Conservation (phyloP, 2,113 vertebrate genomes). For the Labeo catla region DNA sequence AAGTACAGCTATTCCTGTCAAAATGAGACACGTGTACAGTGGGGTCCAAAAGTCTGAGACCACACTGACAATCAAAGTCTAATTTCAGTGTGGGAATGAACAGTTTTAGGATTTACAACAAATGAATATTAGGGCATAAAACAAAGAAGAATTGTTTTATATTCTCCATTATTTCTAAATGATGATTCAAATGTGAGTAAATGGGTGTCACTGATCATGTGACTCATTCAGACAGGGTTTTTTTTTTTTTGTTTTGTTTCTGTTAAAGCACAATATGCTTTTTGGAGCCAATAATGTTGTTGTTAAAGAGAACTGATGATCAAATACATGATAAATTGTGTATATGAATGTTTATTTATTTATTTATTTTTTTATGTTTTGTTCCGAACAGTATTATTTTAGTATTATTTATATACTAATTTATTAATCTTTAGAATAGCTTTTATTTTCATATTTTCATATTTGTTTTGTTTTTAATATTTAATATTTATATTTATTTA, state of each 20-base stretch:
- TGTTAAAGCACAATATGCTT: not conserved
- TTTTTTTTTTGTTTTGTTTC: not conserved
- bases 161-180: not conserved
- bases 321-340: no score
- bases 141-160: not conserved
- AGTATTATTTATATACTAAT: not conserved
- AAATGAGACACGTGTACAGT: slow-evolving; percentile 18
- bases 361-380: no score
- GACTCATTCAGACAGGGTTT: not conserved
- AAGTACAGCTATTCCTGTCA: slow-evolving; percentile 40
- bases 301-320: not conserved
- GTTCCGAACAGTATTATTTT: not conserved
- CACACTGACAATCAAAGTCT: not conserved
- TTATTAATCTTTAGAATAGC: no score
- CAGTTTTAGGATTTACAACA: not conserved
- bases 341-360: no score
- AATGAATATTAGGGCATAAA: not conserved
- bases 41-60: slow-evolving; percentile 3
- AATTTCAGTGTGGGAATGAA: not conserved
- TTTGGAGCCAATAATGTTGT: not conserved
- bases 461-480: no score
- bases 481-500: no score
- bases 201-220: no score
- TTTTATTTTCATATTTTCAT: no score
- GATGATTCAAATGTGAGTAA: not conserved